Base-by-base conservation (phyloP, 92 coral and sea anemone genomes). In the Heliopora coerulea region DNA sequence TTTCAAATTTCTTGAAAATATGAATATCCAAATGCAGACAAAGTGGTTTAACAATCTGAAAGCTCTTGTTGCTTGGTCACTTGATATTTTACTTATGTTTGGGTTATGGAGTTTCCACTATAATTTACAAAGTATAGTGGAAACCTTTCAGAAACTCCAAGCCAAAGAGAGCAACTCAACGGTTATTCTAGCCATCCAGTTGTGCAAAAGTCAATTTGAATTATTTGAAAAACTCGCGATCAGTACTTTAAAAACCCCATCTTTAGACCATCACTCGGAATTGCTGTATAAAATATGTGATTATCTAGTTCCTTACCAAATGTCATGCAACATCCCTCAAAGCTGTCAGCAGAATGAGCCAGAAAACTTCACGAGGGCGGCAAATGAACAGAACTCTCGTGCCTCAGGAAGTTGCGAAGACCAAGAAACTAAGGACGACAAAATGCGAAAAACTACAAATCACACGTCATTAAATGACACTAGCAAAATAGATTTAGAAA, bases 51-150 rank as follows among this genome's bases (percentile, higher is more conserved):
- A 14, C 18, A 70, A 32, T 17, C 31, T 70, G 19, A 54, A 27
- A 50, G 48, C 77, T 8, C 14, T 70, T 31, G 49, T 70, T 33
- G 58, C 25, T 10, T 70, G 62, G 48, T 34, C 63, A 13, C 2
- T 70, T 0, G 81, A 82, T 29, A 84, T 86, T n/a, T 80, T 95
- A 34, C 29, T 56, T 26, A 56, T 52, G 65, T 80, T 88, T 48
- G 99, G 99, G 39, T 28, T 81, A 6, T 49, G 77, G 79, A 66
- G 78, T 32, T 35, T 70, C 2, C 5, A 0, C 3, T 54, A 28
- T 30, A 54, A 8, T 4, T 23, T 70, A 19, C 40, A 54, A 70
- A 0, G 32, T 10, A 54, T 52, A 17, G 49, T 4, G 26, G 32
- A 54, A 9, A 31, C 63, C 3, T 52, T 70, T 9, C 0, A 56